A percentile compares a stretch with the other conserved stretches of the same genome.
Conservation (phyloP, 1,140 invertebrate species). For the Caenorhabditis tropicalis region DNA sequence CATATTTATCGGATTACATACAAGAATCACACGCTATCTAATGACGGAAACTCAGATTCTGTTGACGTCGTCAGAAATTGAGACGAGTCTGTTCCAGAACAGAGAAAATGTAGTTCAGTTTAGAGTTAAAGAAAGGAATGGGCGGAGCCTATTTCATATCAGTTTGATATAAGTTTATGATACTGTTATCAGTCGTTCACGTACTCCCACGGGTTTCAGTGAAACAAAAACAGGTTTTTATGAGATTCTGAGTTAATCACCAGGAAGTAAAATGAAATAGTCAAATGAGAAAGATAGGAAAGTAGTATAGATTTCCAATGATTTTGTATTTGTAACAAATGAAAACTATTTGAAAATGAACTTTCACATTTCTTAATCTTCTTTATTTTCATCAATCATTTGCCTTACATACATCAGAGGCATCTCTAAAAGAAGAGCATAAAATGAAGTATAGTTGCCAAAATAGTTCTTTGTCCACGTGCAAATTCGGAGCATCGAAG, state of each 20-base stretch:
- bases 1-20: constrained; percentile 16
- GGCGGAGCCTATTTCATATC: background rate
- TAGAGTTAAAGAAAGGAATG: background rate
- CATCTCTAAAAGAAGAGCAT: background rate
- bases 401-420: constrained; percentile 12
- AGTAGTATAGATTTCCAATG: background rate
- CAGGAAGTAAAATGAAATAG: background rate
- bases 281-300: background rate
- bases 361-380: background rate
- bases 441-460: constrained; percentile 15
- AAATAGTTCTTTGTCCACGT: constrained; percentile 14
- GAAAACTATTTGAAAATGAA: too few relatives aligned
- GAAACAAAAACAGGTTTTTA: background rate
- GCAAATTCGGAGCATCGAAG: background rate
- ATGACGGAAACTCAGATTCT: constrained; percentile 29
- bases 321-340: too few relatives aligned
- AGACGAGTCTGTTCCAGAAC: constrained; percentile 31
- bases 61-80: constrained; percentile 32
- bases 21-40: constrained; percentile 35
- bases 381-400: background rate
- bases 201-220: background rate
- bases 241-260: background rate
- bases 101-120: background rate
- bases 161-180: background rate
- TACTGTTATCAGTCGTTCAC: background rate